phyloP scores from a whole-genome alignment of 2,888 invertebrate genomes.

The Limnephilus auricula region DNA sequence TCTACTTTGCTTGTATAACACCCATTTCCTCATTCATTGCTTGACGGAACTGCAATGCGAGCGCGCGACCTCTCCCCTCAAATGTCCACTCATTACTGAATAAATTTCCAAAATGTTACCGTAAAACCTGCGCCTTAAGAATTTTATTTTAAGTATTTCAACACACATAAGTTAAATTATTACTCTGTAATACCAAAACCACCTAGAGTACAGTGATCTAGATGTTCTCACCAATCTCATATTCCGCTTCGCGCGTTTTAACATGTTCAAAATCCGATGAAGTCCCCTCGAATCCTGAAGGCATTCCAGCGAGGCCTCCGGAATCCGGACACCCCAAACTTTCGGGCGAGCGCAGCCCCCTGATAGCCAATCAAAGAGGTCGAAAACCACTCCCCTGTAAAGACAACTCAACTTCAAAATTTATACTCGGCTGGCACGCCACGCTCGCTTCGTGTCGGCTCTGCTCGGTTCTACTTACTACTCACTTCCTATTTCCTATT shows the following conservation, averaged over 20 bases:
- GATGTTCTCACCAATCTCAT: neutral
- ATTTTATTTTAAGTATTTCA: no score
- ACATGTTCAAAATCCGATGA: neutral
- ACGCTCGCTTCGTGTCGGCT: neutral
- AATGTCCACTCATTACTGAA: no score
- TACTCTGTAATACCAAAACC: no score
- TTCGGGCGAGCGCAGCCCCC: neutral
- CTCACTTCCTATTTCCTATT: no score
- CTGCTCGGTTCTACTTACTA: neutral
- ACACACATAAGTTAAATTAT: no score
- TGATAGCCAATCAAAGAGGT: slow-evolving; percentile 41
- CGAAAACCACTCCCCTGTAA: slow-evolving; percentile 36
- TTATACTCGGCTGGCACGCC: slow-evolving; percentile 22
- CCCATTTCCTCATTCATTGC: no score
- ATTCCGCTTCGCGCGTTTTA: neutral
- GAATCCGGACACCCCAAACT: slow-evolving; percentile 2
- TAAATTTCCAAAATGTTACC: no score
- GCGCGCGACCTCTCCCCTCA: no score
- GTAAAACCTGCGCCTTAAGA: no score
- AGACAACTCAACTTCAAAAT: slow-evolving; percentile 38
- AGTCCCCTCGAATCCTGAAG: neutral
- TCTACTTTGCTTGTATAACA: no score
- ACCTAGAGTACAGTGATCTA: no score
- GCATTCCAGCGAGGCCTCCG: neutral
- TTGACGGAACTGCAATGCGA: no score